A percentile compares a stretch with the other conserved stretches of the same genome.
Evolutionary conservation across 2,797 vertebrate species (phyloP).

Genomic region (Crocidura indochinensis): DNA sequence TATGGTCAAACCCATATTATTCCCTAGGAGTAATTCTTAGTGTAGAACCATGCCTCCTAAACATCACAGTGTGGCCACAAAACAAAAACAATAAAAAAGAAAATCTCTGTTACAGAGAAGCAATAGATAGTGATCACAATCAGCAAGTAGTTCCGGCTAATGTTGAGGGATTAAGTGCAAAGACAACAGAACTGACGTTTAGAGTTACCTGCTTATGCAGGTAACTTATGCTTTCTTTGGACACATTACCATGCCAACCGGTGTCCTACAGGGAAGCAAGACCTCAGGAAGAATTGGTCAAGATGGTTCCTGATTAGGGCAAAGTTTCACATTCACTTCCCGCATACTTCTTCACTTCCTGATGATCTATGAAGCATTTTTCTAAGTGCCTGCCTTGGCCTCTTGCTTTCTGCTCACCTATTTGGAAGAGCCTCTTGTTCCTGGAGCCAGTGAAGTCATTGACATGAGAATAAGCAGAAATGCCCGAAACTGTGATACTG

Average conservation of each 20-base stretch:
- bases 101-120: not conserved
- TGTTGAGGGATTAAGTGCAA: conserved; percentile 3
- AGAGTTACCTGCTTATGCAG: not conserved
- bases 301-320: not conserved
- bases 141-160: conserved; percentile 29
- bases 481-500: not conserved
- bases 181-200: not conserved
- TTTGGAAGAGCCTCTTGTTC: not conserved
- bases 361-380: not conserved
- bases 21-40: too few species aligned
- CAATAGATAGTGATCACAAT: conserved; percentile 7
- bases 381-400: not conserved
- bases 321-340: not conserved
- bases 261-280: not conserved
- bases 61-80: too few species aligned
- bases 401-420: not conserved
- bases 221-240: not conserved
- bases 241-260: not conserved
- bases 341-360: not conserved
- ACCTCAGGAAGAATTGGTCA: not conserved
- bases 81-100: not conserved
- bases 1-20: too few species aligned
- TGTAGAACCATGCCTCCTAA: too few species aligned
- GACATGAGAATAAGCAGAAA: not conserved
- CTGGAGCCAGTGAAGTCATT: not conserved